These are phyloP conservation scores for Euleptes europaea DNA, from an alignment of 2,113 vertebrate species.

Conservation along the genomic window DNA sequence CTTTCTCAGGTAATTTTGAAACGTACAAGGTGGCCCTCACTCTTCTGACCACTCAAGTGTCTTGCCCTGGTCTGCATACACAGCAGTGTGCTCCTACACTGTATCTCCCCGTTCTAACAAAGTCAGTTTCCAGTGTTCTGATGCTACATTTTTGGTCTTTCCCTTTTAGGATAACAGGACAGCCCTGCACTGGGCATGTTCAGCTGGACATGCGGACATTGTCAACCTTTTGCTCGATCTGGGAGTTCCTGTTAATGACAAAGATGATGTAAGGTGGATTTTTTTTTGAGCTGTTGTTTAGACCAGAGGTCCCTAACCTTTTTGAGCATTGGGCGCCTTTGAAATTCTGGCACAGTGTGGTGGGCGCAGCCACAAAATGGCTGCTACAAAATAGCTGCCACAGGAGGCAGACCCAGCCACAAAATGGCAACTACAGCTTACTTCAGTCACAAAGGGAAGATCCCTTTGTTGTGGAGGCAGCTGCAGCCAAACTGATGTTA, in stretches of 20 bases:
- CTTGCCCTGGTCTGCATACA: too few species aligned
- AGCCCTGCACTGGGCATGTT: conserved; percentile 94
- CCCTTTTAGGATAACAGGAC: conserved; percentile 84
- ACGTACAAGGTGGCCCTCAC: not conserved
- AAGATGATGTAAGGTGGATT: conserved; percentile 87
- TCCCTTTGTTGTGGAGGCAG: too few species aligned
- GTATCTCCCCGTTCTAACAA: not conserved
- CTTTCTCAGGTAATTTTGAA: not conserved
- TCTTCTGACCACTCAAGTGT: not conserved
- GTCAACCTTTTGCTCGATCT: conserved; percentile 86
- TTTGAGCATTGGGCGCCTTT: too few species aligned
- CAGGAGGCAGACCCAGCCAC: too few species aligned
- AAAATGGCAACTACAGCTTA: too few species aligned
- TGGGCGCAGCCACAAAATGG: too few species aligned
- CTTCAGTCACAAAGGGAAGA: too few species aligned
- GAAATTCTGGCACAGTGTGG: too few species aligned
- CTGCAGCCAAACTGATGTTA: too few species aligned
- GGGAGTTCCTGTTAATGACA: conserved; percentile 86
- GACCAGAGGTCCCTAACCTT: not conserved
- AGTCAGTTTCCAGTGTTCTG: not conserved
- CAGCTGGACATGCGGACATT: conserved; percentile 88
- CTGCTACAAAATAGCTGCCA: too few species aligned
- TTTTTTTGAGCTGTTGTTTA: not conserved
- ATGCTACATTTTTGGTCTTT: not conserved
- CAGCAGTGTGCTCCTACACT: too few species aligned